Evolutionary conservation across 35 echinoderm and acorn worm species (phyloP).

Genomic region (Apostichopus parvimensis): DNA sequence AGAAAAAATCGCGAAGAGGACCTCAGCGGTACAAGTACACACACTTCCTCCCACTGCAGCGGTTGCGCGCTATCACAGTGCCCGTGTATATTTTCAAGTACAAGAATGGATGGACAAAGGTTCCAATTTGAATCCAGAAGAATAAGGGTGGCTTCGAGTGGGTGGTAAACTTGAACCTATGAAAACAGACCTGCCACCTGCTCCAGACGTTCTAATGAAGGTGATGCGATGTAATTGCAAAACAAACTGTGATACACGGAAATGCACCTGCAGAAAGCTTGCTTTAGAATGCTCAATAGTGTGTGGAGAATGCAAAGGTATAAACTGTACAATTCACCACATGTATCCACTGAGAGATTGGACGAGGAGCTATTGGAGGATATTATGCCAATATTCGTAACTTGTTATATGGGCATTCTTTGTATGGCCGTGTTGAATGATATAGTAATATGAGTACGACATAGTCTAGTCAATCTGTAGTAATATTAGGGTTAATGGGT

Average conservation of each 20-base stretch:
- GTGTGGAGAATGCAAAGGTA: conserved; percentile 58
- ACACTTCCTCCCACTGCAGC: conserved; percentile 38
- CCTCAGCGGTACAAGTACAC: conserved; percentile 3
- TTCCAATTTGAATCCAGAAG: conserved; percentile 17
- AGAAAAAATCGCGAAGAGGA: conserved; percentile 13
- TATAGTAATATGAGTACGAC: too few relatives aligned
- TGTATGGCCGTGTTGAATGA: too few relatives aligned
- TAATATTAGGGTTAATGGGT: too few relatives aligned
- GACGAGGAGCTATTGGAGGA: too few relatives aligned
- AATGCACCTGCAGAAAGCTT: conserved; percentile 53
- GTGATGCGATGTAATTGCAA: conserved; percentile 57
- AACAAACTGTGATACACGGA: conserved; percentile 26
- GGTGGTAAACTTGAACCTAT: not conserved
- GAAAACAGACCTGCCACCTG: conserved; percentile 27
- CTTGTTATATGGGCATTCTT: too few relatives aligned
- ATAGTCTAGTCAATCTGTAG: too few relatives aligned
- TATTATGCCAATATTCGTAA: too few relatives aligned
- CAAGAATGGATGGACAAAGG: conserved; percentile 49
- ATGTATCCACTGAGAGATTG: too few relatives aligned
- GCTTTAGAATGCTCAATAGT: conserved; percentile 29
- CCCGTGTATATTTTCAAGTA: conserved; percentile 42
- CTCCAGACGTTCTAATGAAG: conserved; percentile 22
- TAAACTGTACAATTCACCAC: conserved; percentile 23
- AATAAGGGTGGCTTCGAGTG: not conserved
- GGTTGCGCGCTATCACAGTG: conserved; percentile 21